Evolutionary conservation across 2,888 invertebrate genomes (phyloP).

Genomic region (Microctonus aethiopoides): DNA sequence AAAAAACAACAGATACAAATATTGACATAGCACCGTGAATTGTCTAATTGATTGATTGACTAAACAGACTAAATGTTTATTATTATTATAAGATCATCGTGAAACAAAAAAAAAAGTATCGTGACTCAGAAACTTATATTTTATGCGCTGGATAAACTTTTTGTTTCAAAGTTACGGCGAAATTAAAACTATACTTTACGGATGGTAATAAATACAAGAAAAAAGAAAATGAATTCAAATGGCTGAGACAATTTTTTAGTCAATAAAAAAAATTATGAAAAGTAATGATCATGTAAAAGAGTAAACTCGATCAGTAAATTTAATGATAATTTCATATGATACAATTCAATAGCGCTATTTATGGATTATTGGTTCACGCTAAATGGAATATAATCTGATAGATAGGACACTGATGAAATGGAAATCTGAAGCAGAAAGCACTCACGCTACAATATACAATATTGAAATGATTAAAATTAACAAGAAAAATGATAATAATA

Average conservation of each 20-base stretch:
- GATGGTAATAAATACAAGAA: not conserved
- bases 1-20: constrained; percentile 15
- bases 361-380: constrained; percentile 14
- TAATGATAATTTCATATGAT: not conserved
- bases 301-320: not conserved
- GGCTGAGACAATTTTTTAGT: not conserved
- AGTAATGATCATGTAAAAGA: constrained; percentile 8
- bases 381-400: not conserved
- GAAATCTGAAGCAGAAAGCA: constrained; percentile 1
- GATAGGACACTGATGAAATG: not conserved
- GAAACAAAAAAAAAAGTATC: constrained; percentile 24
- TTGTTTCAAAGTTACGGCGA: constrained; percentile 13
- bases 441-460: constrained; percentile 4
- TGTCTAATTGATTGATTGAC: constrained; percentile 16
- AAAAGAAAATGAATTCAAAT: not conserved
- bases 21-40: constrained; percentile 13
- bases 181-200: not conserved
- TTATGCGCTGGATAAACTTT: constrained; percentile 14
- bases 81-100: not conserved
- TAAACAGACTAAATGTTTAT: not conserved
- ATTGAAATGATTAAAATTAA: constrained; percentile 35
- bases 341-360: not conserved
- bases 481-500: constrained; percentile 37
- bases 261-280: constrained; percentile 13
- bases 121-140: constrained; percentile 32